Evolutionary conservation across 2,113 vertebrate genomes (phyloP).

Genomic region (Macrotus californicus): DNA sequence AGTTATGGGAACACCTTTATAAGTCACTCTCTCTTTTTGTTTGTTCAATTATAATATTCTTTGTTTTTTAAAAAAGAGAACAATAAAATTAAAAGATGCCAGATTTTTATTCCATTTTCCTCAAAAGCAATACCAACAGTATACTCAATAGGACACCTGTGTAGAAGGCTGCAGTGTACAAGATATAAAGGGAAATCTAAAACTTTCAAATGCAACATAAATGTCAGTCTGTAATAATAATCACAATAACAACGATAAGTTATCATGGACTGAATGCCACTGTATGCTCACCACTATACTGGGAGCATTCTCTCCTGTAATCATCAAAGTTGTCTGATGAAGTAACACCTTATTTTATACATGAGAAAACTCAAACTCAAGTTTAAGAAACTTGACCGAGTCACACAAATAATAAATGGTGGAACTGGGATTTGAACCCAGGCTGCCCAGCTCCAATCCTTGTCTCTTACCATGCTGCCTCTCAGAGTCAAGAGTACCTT

Average conservation of each 20-base stretch:
- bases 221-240: neutral
- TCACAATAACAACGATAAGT: neutral
- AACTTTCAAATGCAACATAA: neutral
- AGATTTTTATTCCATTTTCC: neutral
- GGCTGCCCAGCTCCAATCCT: neutral
- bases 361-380: neutral
- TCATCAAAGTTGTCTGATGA: neutral
- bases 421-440: no score
- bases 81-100: neutral
- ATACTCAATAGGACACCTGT: neutral
- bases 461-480: neutral
- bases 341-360: neutral
- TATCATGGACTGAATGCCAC: neutral
- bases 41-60: neutral
- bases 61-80: neutral
- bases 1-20: no score
- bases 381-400: neutral
- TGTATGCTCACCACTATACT: neutral
- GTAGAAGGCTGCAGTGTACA: neutral
- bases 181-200: neutral
- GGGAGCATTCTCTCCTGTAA: neutral
- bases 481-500: neutral
- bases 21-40: neutral
- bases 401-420: neutral
- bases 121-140: neutral